A percentile compares a stretch with the other conserved stretches of the same genome.
These are phyloP conservation scores for Diplodus sargus DNA, from an alignment of 2,797 vertebrate genomes.

Conservation along the genomic window DNA sequence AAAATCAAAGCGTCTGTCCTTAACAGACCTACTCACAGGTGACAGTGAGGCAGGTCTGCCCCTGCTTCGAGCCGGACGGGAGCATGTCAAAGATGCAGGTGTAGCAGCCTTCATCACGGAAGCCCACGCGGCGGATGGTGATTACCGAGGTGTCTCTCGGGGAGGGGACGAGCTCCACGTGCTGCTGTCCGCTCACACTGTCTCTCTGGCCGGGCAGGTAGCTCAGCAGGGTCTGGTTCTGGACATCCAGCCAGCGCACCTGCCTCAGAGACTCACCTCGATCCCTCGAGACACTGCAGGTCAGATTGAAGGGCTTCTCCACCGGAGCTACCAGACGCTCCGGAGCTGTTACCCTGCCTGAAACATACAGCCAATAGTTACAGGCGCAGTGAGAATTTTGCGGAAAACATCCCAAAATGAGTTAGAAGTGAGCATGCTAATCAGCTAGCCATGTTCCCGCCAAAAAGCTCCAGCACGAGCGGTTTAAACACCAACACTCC, in stretches of 20 bases:
- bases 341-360: constrained; percentile 81
- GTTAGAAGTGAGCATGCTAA: too few relatives aligned
- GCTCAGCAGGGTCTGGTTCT: constrained; percentile 83
- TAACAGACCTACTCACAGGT: constrained; percentile 72
- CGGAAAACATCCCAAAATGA: too few relatives aligned
- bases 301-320: constrained; percentile 83
- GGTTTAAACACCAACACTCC: too few relatives aligned
- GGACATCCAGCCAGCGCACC: constrained; percentile 83
- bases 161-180: constrained; percentile 80
- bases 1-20: not conserved
- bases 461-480: too few relatives aligned
- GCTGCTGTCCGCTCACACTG: constrained; percentile 83
- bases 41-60: constrained; percentile 81
- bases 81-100: constrained; percentile 85
- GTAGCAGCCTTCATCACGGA: constrained; percentile 86
- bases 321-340: constrained; percentile 74
- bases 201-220: constrained; percentile 78
- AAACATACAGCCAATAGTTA: constrained; percentile 32
- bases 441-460: too few relatives aligned
- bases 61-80: constrained; percentile 79
- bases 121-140: constrained; percentile 82
- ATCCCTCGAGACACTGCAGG: constrained; percentile 75
- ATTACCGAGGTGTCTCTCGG: constrained; percentile 77
- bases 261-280: constrained; percentile 76
- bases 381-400: too few relatives aligned